Conservation (phyloP, 2,797 vertebrate species). For the Enteromius fasciolatus region DNA sequence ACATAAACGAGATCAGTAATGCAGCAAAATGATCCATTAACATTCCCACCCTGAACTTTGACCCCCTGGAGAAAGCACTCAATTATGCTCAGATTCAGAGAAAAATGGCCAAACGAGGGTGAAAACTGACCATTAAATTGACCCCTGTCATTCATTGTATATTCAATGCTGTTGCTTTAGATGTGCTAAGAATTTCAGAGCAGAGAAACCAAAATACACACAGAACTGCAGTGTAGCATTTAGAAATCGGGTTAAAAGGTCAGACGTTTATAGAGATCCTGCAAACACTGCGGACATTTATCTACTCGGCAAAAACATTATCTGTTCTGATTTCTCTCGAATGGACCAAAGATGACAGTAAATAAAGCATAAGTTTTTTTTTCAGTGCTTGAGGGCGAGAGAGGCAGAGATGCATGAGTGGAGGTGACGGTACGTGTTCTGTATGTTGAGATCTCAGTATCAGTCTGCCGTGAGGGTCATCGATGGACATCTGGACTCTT, state of each 20-base stretch:
- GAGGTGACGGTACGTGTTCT: slow-evolving; percentile 69
- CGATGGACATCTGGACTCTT: slow-evolving; percentile 59
- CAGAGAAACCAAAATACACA: not conserved
- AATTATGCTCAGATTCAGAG: not conserved
- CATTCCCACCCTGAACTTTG: not conserved
- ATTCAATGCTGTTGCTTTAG: not conserved
- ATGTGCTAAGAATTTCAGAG: not conserved
- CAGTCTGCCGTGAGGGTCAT: not conserved
- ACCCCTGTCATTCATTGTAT: not conserved
- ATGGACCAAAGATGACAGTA: slow-evolving; percentile 1
- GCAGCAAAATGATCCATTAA: not conserved
- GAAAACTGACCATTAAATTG: not conserved
- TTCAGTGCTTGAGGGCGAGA: not conserved
- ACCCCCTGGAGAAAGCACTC: not conserved
- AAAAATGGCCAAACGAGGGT: not conserved
- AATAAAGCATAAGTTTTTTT: not conserved
- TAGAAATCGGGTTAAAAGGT: not conserved
- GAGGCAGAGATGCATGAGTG: slow-evolving; percentile 41
- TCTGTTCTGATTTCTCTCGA: not conserved
- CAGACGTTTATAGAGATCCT: not conserved
- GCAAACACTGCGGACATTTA: slow-evolving; percentile 14
- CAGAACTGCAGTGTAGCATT: not conserved
- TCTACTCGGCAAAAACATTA: not conserved
- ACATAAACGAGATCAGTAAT: not conserved
- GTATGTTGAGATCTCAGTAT: slow-evolving; percentile 70